Evolutionary conservation across 1,140 invertebrate genomes (phyloP), one percentile per base, ranked within the genome.

Genomic region (Drosophila varians): DNA sequence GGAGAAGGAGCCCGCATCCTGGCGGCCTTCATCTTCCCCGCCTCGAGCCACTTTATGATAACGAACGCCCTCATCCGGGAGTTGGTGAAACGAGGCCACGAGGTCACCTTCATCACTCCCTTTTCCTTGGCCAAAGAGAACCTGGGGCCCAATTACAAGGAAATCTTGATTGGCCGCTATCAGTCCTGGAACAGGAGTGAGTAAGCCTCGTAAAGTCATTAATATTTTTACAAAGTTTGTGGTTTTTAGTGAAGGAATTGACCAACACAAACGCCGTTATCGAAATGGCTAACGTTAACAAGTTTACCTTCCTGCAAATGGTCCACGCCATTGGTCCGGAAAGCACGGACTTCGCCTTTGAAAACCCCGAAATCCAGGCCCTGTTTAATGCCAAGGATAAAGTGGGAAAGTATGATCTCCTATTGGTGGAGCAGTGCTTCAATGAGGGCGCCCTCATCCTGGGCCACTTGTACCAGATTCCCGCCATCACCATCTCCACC

Each of bases 391-490:
- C 64, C 52, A 74, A 72, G 14, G 54, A 91, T 16, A 88, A 86
- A 8, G 69, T 77, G 0, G 71, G 86, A 4, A 78, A 91, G 51
- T 92, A 89, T 43, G 92, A 92, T 79, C 26, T 92, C 0, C 70
- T 92, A 0, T 56, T 92, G 23, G 70, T 74, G 0, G 91, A 92
- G 21, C 70, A 89, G 38, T 91, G 92, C 61, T 90, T 74, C 47
- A 89, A 91, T 25, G 92, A 92, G 58, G 78, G 91, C 0, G 78
- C 91, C 14, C 73, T 91, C 12, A 80, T 87, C 6, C 76, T 92
- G 14, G 91, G 84, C 0, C 73, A 92, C 40, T 66, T 89, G 9
- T 92, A 91, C 26, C 69, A 91, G 25, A 90, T 91, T 8, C 91
- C 91, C 0, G 56, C 84, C 4, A 78, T 92, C 4, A 82, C 77